phyloP scores from a whole-genome alignment of 2,113 vertebrate genomes.

The Otus sunia region DNA sequence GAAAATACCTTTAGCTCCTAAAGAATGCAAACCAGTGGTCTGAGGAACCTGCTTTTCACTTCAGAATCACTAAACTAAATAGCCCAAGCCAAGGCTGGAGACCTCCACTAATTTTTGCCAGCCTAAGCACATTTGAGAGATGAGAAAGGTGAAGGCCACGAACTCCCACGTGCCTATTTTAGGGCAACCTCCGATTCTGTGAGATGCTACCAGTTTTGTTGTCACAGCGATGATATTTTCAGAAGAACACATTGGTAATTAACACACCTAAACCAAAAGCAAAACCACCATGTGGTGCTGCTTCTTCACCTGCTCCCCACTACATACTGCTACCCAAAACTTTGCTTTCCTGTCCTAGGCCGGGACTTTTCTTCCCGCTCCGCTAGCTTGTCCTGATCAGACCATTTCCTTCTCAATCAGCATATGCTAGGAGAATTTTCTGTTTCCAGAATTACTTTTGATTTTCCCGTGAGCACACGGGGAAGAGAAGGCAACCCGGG shows the following conservation, averaged over 20 bases:
- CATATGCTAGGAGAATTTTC: fast-evolving
- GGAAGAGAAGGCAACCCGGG: background rate
- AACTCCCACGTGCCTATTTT: background rate
- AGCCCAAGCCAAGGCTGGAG: background rate
- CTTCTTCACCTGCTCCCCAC: background rate
- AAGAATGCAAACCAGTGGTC: background rate
- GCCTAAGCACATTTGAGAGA: fast-evolving
- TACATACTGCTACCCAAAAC: background rate
- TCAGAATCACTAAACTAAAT: background rate
- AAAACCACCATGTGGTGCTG: fast-evolving
- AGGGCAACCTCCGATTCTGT: fast-evolving
- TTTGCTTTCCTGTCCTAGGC: fast-evolving
- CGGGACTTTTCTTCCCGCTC: fast-evolving
- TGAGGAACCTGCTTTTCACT: background rate
- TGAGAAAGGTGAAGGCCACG: background rate
- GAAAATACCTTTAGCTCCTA: background rate
- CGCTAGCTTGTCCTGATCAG: background rate
- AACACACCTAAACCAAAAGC: background rate
- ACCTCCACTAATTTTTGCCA: background rate
- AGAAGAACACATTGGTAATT: fast-evolving
- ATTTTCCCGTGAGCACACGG: fast-evolving
- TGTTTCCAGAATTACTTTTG: too few relatives aligned
- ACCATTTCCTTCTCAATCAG: background rate
- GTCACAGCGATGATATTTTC: fast-evolving
- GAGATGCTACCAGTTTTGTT: too few relatives aligned